phyloP scores from a whole-genome alignment of 2,113 vertebrate species.

The Tauraco erythrolophus region DNA sequence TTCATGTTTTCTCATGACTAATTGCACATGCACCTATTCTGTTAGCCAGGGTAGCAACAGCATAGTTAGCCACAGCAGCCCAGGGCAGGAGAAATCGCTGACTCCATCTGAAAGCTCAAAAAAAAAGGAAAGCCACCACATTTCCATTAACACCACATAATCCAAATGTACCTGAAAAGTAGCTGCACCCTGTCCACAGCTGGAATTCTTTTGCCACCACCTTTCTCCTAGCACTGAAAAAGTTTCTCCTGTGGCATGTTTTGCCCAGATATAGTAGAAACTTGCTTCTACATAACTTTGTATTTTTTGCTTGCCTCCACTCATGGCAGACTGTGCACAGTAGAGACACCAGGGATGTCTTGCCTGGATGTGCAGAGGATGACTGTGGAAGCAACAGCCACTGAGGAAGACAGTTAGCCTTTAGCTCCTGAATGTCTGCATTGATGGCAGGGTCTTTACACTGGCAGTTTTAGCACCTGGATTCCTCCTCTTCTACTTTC shows the following conservation, averaged over 20 bases:
- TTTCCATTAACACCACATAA: not conserved
- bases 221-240: not conserved
- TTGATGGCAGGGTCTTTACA: not conserved
- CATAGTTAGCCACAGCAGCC: not conserved
- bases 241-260: not conserved
- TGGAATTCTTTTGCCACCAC: not conserved
- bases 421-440: not conserved
- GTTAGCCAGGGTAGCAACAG: not conserved
- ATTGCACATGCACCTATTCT: not conserved
- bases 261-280: not conserved
- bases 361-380: not conserved
- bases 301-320: not conserved
- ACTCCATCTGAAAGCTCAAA: not conserved
- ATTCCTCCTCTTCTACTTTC: not conserved
- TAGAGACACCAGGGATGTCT: not conserved
- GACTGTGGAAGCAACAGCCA: not conserved
- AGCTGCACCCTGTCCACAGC: not conserved
- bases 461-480: not conserved
- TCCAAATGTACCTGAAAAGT: not conserved
- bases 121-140: not conserved
- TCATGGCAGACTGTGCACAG: fast-evolving
- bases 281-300: not conserved
- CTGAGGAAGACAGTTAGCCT: not conserved
- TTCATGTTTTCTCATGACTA: not conserved
- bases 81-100: not conserved